Conservation (phyloP, 2,797 vertebrate species). For the Rhynchonycteris naso region DNA sequence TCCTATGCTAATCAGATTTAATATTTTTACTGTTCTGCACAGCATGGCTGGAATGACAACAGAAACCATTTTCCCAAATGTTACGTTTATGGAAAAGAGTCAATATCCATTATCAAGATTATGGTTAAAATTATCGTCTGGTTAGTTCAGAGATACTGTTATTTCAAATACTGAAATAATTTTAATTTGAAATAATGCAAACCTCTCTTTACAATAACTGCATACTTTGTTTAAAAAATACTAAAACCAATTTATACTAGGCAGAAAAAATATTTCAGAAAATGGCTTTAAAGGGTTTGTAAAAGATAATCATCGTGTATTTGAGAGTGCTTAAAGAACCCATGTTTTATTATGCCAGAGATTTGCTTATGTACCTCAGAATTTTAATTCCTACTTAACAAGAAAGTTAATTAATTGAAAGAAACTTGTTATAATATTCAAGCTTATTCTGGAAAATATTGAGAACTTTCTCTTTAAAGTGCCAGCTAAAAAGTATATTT, state of each 20-base stretch:
- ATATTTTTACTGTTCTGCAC: constrained; percentile 37
- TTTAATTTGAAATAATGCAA: neutral
- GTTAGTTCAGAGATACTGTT: constrained; percentile 48
- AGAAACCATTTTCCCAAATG: constrained; percentile 18
- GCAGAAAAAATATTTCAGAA: constrained; percentile 26
- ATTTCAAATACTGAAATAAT: constrained; percentile 17
- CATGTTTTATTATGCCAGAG: neutral
- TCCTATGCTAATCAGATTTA: neutral
- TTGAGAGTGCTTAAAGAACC: neutral
- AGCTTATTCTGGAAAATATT: constrained; percentile 39
- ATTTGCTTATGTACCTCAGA: neutral
- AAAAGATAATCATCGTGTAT: constrained; percentile 6
- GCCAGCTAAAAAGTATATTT: constrained; percentile 79
- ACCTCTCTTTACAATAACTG: constrained; percentile 40
- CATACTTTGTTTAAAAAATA: neutral
- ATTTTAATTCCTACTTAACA: constrained; percentile 37
- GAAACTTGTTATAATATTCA: constrained; percentile 27
- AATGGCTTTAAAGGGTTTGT: neutral
- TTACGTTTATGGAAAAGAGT: constrained; percentile 29
- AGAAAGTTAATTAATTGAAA: constrained; percentile 9
- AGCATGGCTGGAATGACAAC: neutral
- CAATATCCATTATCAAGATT: neutral
- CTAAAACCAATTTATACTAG: neutral
- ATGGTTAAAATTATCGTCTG: constrained; percentile 39
- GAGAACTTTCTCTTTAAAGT: constrained; percentile 38